Evolutionary conservation across 2,113 vertebrate genomes (phyloP).

Genomic region (Stercorarius parasiticus): DNA sequence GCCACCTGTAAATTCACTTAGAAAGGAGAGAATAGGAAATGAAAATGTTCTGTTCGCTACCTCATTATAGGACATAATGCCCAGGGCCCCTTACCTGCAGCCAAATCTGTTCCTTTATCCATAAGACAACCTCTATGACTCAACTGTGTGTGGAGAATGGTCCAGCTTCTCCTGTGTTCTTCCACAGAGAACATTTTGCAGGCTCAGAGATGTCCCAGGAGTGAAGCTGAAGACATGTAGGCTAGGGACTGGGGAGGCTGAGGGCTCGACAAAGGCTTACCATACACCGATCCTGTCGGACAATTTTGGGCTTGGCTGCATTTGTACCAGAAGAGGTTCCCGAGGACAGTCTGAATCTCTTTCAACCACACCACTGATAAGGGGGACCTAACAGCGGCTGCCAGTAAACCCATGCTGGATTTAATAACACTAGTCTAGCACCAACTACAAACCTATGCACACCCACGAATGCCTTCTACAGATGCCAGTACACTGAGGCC

Average conservation of each 20-base stretch:
- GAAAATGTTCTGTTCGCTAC: not conserved
- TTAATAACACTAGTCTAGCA: not conserved
- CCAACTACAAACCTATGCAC: not conserved
- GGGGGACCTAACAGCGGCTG: not conserved
- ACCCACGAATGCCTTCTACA: not conserved
- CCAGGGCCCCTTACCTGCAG: not conserved
- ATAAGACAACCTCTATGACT: not conserved
- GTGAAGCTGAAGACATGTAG: not conserved
- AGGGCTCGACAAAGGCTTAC: not conserved
- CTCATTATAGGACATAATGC: not conserved
- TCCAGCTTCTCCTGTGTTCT: not conserved
- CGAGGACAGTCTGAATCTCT: no score
- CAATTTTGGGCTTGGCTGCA: not conserved
- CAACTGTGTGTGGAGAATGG: not conserved
- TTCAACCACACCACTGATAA: not conserved
- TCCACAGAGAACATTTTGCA: not conserved
- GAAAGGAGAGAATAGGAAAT: not conserved
- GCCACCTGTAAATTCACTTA: not conserved
- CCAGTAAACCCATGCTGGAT: not conserved
- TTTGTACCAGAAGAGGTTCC: not conserved
- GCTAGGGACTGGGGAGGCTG: not conserved
- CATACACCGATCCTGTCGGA: rapidly evolving
- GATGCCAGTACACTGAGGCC: not conserved
- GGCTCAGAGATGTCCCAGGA: not conserved
- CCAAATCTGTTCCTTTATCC: not conserved